A percentile compares a stretch with the other conserved stretches of the same genome.
Conservation (phyloP, 2,888 invertebrate species). For the Campoletis raptor region DNA sequence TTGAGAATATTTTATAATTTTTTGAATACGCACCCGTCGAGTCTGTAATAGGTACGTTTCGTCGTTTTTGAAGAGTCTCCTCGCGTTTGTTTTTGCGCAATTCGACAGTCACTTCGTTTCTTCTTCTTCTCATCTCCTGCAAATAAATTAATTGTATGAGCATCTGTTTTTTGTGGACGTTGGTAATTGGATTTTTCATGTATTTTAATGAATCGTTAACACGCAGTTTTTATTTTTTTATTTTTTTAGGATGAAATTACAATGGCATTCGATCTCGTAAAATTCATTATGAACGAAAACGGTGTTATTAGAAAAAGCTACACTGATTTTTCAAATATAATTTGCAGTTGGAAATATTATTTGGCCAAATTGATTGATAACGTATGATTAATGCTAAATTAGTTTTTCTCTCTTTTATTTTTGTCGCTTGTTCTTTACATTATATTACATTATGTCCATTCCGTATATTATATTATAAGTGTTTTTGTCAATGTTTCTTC, state of each 20-base stretch:
- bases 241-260: background rate
- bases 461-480: background rate
- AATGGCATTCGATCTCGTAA: background rate
- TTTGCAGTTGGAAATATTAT: slow-evolving; percentile 18
- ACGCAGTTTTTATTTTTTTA: background rate
- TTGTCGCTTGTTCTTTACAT: slow-evolving; percentile 76
- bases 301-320: background rate
- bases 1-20: background rate
- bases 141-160: slow-evolving; percentile 53
- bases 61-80: slow-evolving; percentile 97
- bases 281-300: too few species aligned
- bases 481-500: background rate
- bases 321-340: slow-evolving; percentile 19
- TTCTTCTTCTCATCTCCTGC: slow-evolving; percentile 98
- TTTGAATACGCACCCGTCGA: slow-evolving; percentile 88
- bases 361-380: slow-evolving; percentile 54
- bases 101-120: slow-evolving; percentile 98
- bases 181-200: background rate
- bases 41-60: slow-evolving; percentile 97
- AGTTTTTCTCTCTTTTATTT: slow-evolving; percentile 72
- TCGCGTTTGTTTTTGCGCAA: slow-evolving; percentile 99
- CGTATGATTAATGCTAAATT: slow-evolving; percentile 75
- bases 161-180: background rate
- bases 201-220: background rate
- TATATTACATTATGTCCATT: too few species aligned